Evolutionary conservation across 1,140 invertebrate species (phyloP).

Genomic region (Lethrus apterus): DNA sequence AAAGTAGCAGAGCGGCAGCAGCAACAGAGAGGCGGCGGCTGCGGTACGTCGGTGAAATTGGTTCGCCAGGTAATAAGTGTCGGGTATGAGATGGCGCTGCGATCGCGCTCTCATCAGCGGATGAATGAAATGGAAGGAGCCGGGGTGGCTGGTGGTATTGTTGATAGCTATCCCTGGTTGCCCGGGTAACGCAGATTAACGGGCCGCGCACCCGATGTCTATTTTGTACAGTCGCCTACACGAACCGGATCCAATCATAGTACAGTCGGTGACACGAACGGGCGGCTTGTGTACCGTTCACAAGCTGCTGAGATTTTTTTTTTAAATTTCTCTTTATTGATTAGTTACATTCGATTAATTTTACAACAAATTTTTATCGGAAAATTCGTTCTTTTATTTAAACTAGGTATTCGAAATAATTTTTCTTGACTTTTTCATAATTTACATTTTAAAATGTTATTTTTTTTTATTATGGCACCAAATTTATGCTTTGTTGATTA

Average conservation of each 20-base stretch:
- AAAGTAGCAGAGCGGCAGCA: no score
- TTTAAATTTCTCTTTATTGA: no score
- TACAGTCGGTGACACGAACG: slow-evolving; percentile 29
- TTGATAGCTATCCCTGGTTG: slow-evolving; percentile 43
- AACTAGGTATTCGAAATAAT: no score
- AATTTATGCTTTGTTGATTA: no score
- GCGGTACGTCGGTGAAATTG: neutral
- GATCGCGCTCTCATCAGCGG: neutral
- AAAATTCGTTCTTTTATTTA: no score
- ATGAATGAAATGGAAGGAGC: slow-evolving; percentile 19
- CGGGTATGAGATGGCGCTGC: no score
- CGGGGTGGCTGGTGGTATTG: slow-evolving; percentile 35
- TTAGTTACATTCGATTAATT: no score
- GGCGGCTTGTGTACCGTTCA: slow-evolving; percentile 21
- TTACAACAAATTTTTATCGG: no score
- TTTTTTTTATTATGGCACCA: no score
- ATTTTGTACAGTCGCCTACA: slow-evolving; percentile 38
- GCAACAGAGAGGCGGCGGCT: neutral
- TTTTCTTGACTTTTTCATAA: no score
- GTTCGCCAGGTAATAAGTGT: neutral
- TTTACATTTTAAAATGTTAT: no score
- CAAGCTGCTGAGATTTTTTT: no score
- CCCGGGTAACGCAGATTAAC: slow-evolving; percentile 42
- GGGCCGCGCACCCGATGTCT: slow-evolving; percentile 42
- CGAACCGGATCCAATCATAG: slow-evolving; percentile 40